Evolutionary conservation across 1,140 invertebrate species (phyloP), one percentile per base, ranked within the genome.

Genomic region (Bombus pascuorum): DNA sequence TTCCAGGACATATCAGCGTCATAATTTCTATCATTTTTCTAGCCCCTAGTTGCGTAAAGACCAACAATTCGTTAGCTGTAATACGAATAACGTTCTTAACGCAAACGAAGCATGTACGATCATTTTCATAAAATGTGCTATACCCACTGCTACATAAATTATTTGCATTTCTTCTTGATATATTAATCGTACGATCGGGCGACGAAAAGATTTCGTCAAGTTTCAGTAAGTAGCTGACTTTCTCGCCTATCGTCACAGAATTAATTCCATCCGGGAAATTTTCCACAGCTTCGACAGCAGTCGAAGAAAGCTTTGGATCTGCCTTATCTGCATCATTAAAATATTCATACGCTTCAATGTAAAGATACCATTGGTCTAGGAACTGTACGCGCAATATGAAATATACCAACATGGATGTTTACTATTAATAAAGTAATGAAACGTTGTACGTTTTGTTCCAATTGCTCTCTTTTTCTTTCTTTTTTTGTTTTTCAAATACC

Each of bases 21-120:
- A 95, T 86, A 82, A 91, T 91, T 66, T 92, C 37, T 6, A 93
- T 28, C n/a, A 94, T 89, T 42, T 82, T 87, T 75, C 75, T 77
- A 59, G 89, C 37, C 18, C 93, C 91, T n/a, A 92, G 42, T 39
- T 86, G 37, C 44, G 57, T 68, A 59, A 92, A 92, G 10, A 59
- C 42, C 10, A 78, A 75, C 25, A 91, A 84, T 72, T 39, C 74
- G 18, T 80, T 65, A 70, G 18, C 87, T 90, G 42, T 28, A 83
- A 68, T 37, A 39, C 34, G 57, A 9, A 10, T 25, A 8, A 22
- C 42, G 22, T 57, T 39, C n/a, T 39, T 42, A 57, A 42, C 10
- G 3, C 25, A 3, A 8, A 53, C 34, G 2, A 34, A 25, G 9
- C 62, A 65, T 2, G 0, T 22, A 44, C 1, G 47, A 12, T 71